These are phyloP conservation scores for Drosophila hydei DNA, from an alignment of 1,140 invertebrate genomes.

Conservation along the genomic window DNA sequence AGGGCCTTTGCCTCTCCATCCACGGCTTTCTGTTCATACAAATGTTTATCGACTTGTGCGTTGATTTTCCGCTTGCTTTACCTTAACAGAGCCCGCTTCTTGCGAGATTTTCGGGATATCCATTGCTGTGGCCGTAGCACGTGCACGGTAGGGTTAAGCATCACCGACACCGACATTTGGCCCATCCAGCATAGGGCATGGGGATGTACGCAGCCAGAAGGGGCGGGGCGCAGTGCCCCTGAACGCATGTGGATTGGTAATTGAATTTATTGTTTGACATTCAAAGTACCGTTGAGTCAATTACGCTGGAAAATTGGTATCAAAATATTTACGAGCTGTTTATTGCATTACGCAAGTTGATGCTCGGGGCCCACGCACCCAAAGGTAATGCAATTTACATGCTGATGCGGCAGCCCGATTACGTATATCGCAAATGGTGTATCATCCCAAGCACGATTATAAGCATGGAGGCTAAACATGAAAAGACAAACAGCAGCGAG, in stretches of 20 bases:
- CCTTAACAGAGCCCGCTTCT: slow-evolving; percentile 57
- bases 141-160: slow-evolving; percentile 70
- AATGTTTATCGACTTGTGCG: slow-evolving; percentile 75
- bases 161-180: slow-evolving; percentile 43
- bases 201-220: slow-evolving; percentile 1
- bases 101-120: slow-evolving; percentile 51
- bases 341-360: slow-evolving; percentile 77
- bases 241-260: slow-evolving; percentile 71
- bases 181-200: not conserved
- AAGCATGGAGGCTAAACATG: slow-evolving; percentile 10
- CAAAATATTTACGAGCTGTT: slow-evolving; percentile 83
- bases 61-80: slow-evolving; percentile 80
- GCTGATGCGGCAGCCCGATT: slow-evolving; percentile 53
- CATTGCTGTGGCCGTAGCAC: slow-evolving; percentile 46
- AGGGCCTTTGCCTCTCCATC: not conserved
- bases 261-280: slow-evolving; percentile 83
- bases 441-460: slow-evolving; percentile 29
- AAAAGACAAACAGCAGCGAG: slow-evolving; percentile 42
- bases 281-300: slow-evolving; percentile 79
- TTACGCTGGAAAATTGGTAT: slow-evolving; percentile 81
- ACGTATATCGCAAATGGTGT: slow-evolving; percentile 46
- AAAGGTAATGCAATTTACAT: slow-evolving; percentile 77
- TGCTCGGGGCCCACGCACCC: slow-evolving; percentile 31
- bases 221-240: slow-evolving; percentile 2
- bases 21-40: slow-evolving; percentile 56